Conservation (phyloP, 2,888 invertebrate genomes). For the Papilio protenor region DNA sequence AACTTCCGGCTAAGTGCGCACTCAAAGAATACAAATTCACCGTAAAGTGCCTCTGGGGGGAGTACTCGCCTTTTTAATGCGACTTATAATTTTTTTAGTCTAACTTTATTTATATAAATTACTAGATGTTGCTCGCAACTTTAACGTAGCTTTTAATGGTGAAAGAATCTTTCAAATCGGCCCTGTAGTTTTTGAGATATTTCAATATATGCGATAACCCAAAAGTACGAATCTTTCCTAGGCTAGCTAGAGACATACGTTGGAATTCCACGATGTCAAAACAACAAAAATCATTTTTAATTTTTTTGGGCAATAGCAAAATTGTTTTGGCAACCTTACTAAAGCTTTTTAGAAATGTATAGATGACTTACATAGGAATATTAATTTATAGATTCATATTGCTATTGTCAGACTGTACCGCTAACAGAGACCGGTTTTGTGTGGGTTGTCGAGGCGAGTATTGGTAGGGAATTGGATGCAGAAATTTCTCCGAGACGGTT, state of each 20-base stretch:
- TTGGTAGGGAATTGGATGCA: conserved; percentile 57
- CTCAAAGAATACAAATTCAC: conserved; percentile 43
- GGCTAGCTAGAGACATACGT: neutral
- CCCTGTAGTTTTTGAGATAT: no score
- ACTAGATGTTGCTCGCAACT: neutral
- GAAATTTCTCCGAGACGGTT: conserved; percentile 69
- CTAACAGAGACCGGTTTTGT: conserved; percentile 50
- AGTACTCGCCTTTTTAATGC: conserved; percentile 32
- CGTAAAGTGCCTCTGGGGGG: conserved; percentile 36
- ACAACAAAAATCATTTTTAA: neutral
- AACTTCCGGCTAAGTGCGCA: conserved; percentile 43
- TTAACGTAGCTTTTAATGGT: no score
- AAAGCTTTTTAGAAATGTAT: neutral
- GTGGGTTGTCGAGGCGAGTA: conserved; percentile 49
- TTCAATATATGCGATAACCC: no score
- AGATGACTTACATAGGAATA: neutral
- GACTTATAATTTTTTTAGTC: conserved; percentile 25
- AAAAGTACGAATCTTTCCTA: no score
- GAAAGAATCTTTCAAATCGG: no score
- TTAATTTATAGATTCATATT: conserved; percentile 5
- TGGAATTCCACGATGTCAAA: neutral
- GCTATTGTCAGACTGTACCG: conserved; percentile 22
- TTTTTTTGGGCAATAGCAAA: neutral
- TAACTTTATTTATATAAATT: conserved; percentile 11
- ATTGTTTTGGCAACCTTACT: neutral